Evolutionary conservation across 37 sponge, comb jelly and placozoan genomes (phyloP), one percentile per base, ranked within the genome.

Genomic region (Geodia barretti): DNA sequence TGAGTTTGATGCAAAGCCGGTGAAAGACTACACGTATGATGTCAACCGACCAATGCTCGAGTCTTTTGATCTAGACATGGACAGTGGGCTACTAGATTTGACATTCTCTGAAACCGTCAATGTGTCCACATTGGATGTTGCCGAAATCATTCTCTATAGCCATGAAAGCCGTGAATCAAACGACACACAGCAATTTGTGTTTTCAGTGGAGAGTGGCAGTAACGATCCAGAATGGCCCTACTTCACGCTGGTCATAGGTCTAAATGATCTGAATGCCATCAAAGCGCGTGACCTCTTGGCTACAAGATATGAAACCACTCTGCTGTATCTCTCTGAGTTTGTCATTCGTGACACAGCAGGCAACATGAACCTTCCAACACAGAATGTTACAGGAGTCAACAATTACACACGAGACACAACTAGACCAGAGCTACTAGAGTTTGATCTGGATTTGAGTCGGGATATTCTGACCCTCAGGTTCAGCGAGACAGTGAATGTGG

Each of bases 41-140:
- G 71, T 62, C 29, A 94, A 81, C 17, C 25, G 83, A 41, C 95
- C 95, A 31, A 41, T 63, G 1, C 63, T 90, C 38, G 84, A 61
- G n/a, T n/a, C 70, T 4, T 94, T 84, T 66, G 82, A 90, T 38
- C 71, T 94, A 1, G 88, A 94, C 71, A 81, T 94, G 95, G 77
- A 94, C 58, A 31, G 14, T 61, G 95, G 95, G 34, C 61, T 43
- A 21, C 60, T 90, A 1, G 73, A 76, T 1, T 54, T 94, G 1
- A 94, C 91, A 9, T 94, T 94, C 76, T 84, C 88, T 63, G 95
- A 94, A 66, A 94, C 95, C 31, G 91, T 94, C 20, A 90, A 87
- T 35, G 82, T 88, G 1, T 38, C 78, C n/a, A 79, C 86, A 20
- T 82, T 94, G 19, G 88, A 96, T 77, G 93, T 93, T 19, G 79